These are phyloP conservation scores for Drosophila carrolli DNA, from an alignment of 1,140 invertebrate genomes.

Conservation along the genomic window DNA sequence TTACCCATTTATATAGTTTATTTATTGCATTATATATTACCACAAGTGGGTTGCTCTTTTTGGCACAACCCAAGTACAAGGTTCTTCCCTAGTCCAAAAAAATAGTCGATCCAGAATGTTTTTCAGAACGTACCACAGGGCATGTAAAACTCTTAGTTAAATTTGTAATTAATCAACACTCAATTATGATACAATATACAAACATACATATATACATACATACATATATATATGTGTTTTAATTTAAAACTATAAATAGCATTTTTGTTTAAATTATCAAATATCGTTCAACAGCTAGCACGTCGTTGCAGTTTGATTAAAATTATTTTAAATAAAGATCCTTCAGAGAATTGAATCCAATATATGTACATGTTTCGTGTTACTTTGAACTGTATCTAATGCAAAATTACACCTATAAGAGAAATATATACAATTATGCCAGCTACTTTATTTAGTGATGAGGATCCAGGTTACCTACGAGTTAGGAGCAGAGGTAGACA, in stretches of 20 bases:
- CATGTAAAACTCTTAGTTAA: no score
- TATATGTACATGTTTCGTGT: conserved; percentile 59
- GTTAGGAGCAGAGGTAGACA: conserved; percentile 8
- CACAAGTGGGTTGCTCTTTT: conserved; percentile 1
- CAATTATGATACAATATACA: conserved; percentile 11
- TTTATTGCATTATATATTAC: conserved; percentile 5
- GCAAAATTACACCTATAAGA: conserved; percentile 35
- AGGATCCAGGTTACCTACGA: conserved; percentile 16
- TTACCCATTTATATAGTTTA: conserved; percentile 30
- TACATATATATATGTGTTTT: conserved; percentile 40
- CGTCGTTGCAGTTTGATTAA: conserved; percentile 52
- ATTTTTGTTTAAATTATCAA: conserved; percentile 38
- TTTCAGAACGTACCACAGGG: not conserved
- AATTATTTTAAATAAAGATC: conserved; percentile 50
- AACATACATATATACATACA: conserved; percentile 30
- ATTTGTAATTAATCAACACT: no score
- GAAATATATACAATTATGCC: conserved; percentile 27
- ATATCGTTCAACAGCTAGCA: conserved; percentile 10
- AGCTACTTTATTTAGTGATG: conserved; percentile 19
- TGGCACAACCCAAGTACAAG: conserved; percentile 38
- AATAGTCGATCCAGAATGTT: conserved; percentile 15
- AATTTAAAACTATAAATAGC: conserved; percentile 58
- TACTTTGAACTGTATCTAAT: conserved; percentile 62
- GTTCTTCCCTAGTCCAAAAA: conserved; percentile 46
- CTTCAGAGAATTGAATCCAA: conserved; percentile 60